A percentile compares a stretch with the other conserved stretches of the same genome.
phyloP scores from a whole-genome alignment of 1,140 invertebrate genomes.

The Popillia japonica region DNA sequence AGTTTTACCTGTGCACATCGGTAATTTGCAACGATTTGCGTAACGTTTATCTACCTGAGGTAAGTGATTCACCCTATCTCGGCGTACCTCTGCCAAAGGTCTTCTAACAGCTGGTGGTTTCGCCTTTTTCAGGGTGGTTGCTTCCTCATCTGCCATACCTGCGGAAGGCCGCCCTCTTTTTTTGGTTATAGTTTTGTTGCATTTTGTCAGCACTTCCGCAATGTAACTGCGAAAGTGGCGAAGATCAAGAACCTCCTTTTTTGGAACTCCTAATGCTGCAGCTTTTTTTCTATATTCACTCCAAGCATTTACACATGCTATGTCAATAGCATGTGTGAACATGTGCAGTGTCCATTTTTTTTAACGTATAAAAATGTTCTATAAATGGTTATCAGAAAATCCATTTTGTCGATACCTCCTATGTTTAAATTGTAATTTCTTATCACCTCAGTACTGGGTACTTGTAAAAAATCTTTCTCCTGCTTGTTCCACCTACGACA shows the following conservation, averaged over 20 bases:
- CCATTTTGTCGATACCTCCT: conserved; percentile 40
- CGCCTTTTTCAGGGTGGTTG: too few relatives aligned
- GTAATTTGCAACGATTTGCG: too few relatives aligned
- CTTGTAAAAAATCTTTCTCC: conserved; percentile 17
- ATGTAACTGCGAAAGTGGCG: too few relatives aligned
- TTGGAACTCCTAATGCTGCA: conserved; percentile 39
- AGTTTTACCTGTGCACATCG: too few relatives aligned
- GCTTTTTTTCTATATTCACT: conserved; percentile 47
- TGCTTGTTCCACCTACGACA: conserved; percentile 38
- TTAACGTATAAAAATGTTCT: conserved; percentile 40
- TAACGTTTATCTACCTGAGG: too few relatives aligned
- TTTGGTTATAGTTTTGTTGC: conserved; percentile 34
- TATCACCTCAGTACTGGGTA: conserved; percentile 38
- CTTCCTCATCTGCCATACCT: too few relatives aligned
- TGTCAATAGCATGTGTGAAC: conserved; percentile 42
- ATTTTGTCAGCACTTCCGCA: too few relatives aligned
- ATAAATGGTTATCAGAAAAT: conserved; percentile 42
- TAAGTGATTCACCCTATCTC: too few relatives aligned
- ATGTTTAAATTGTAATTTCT: conserved; percentile 37
- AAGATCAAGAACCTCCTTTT: conserved; percentile 43
- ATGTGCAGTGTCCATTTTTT: conserved; percentile 43
- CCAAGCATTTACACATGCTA: conserved; percentile 42
- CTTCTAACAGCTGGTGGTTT: too few relatives aligned
- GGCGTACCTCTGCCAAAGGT: too few relatives aligned
- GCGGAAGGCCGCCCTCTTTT: too few relatives aligned